Conservation (phyloP, 2,888 invertebrate species). For the Branchipolynoe longqiensis region DNA sequence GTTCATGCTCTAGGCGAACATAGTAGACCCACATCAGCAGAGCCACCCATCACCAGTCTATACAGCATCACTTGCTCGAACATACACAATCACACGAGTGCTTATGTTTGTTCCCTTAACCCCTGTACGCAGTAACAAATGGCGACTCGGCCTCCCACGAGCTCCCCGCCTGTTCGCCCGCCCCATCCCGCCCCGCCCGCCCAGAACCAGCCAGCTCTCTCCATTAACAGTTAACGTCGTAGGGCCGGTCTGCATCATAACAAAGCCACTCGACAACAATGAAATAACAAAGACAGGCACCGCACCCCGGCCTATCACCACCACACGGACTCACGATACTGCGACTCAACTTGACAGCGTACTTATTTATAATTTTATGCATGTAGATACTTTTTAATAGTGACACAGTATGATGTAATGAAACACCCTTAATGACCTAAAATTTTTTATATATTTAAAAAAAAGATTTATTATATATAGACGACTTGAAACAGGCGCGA, state of each 20-base stretch:
- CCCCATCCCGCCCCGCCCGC: background rate
- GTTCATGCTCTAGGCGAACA: background rate
- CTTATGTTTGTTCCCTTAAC: constrained; percentile 24
- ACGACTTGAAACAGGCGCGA: too few species aligned
- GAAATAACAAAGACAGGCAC: constrained; percentile 53
- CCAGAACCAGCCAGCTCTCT: background rate
- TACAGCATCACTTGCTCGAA: background rate
- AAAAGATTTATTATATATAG: too few species aligned
- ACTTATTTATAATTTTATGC: too few species aligned
- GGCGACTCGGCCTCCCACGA: background rate
- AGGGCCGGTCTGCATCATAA: constrained; percentile 26
- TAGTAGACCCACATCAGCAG: background rate
- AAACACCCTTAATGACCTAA: too few species aligned
- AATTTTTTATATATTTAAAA: too few species aligned
- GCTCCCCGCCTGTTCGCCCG: too few species aligned
- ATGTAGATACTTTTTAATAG: too few species aligned
- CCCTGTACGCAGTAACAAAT: constrained; percentile 12
- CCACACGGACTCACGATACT: constrained; percentile 34
- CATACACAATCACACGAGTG: constrained; percentile 5
- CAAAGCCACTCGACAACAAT: constrained; percentile 57
- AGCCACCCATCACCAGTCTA: background rate
- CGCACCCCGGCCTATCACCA: constrained; percentile 37
- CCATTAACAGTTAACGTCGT: constrained; percentile 18
- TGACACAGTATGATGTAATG: too few species aligned
- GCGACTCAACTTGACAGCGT: constrained; percentile 17